A percentile compares a stretch with the other conserved stretches of the same genome.
Conservation (phyloP, 2,797 vertebrate species). For the Pantherophis vulpinus region DNA sequence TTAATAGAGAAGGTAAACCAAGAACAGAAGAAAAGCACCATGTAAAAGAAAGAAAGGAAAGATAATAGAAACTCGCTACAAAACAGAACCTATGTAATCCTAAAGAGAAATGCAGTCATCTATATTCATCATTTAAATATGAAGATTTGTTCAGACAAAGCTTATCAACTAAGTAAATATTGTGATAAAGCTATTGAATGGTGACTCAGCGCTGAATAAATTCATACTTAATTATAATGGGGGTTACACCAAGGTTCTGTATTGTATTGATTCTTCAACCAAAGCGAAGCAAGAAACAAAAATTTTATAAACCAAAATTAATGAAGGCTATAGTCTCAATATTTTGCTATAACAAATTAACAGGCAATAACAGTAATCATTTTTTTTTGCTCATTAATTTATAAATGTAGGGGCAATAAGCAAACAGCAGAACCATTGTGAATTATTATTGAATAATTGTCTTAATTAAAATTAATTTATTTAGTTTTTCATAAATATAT, state of each 20-base stretch:
- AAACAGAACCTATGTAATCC: neutral
- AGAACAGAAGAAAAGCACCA: neutral
- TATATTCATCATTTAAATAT: neutral
- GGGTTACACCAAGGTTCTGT: neutral
- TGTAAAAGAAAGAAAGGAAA: neutral
- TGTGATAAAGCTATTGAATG: neutral
- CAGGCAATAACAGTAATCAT: neutral
- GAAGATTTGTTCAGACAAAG: neutral
- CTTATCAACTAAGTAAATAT: neutral
- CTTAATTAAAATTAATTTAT: neutral
- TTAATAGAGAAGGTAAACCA: neutral
- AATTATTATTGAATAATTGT: neutral
- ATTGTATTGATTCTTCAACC: neutral
- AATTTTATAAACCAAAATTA: neutral
- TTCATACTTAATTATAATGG: neutral
- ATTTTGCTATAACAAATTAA: neutral
- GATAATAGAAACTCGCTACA: neutral
- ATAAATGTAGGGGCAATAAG: neutral
- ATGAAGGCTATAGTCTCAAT: neutral
- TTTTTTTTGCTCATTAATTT: neutral
- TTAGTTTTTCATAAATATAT: too few relatives aligned
- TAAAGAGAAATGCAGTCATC: neutral
- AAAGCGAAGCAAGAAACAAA: neutral
- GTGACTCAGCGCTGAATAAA: neutral
- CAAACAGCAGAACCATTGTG: neutral